Base-by-base conservation (phyloP, 1,140 invertebrate genomes). In the Anastatus disparis region DNA sequence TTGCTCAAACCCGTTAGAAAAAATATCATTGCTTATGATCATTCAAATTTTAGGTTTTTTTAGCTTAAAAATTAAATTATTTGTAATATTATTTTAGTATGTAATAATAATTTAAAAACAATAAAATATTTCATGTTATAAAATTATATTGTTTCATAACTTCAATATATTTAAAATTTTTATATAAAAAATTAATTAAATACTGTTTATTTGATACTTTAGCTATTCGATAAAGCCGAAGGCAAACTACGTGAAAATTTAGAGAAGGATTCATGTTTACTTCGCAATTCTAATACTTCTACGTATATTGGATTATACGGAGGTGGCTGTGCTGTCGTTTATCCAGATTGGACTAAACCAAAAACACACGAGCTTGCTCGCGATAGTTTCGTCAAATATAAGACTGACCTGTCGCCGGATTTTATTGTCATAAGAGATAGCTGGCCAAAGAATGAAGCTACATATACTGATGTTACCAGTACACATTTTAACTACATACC, bases 401-500 rank as follows among this genome's bases (percentile, higher is more conserved):
- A n/a, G 1, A 6, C 2, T 17, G 15, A 55, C 3, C 31, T 35
- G 10, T 35, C 10, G 31, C 31, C 31, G 1, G 61, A 56, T 20
- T 46, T 56, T 0, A 27, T 75, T 10, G 31, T 72, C 38, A 10
- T 77, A 17, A 67, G 72, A 22, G 72, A 77, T 26, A 40, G 64
- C 24, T 78, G 74, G 71, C 74, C 77, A 8, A 75, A 55, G 46
- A 69, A 75, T 48, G 71, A 77, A 38, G 40, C n/a, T 63, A 6
- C n/a, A 10, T 38, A 12, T 17, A 8, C 52, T n/a, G 35, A 26
- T 15, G 15, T 31, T 13, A 3, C 10, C 9, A 20, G 55, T n/a
- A 22, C 2, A 42, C 63, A 64, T 3, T 78, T 78, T 20, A 72
- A 78, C 65, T 77, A 78, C 55, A 46, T 78, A 22, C 76, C 77